A percentile compares a stretch with the other conserved stretches of the same genome.
Evolutionary conservation across 2,113 vertebrate genomes (phyloP).

Genomic region (Trichechus manatus): DNA sequence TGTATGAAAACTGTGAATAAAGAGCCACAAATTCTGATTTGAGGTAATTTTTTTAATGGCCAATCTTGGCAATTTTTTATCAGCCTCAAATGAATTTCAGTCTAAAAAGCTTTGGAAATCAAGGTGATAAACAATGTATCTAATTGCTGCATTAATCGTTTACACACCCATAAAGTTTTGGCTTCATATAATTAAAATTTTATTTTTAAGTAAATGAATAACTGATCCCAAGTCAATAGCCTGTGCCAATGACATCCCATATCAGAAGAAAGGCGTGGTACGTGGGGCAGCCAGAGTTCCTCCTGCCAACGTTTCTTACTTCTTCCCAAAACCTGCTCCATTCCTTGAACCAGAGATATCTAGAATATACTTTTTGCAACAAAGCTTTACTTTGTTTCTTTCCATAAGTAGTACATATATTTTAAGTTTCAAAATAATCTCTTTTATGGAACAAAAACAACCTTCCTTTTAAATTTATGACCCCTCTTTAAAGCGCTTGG

Average conservation of each 20-base stretch:
- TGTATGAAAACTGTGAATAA: conserved; percentile 53
- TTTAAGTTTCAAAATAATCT: conserved; percentile 76
- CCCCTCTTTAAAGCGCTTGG: conserved; percentile 63
- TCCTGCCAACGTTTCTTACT: background rate
- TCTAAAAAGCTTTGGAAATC: conserved; percentile 57
- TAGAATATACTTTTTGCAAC: background rate
- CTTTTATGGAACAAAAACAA: conserved; percentile 72
- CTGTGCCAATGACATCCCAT: background rate
- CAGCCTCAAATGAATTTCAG: conserved; percentile 66
- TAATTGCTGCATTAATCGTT: conserved; percentile 69
- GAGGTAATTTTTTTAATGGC: conserved; percentile 70
- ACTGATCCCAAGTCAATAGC: background rate
- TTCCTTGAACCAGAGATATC: background rate
- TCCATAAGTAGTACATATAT: conserved; percentile 61
- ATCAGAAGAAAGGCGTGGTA: background rate
- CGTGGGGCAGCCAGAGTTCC: background rate
- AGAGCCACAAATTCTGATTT: conserved; percentile 66
- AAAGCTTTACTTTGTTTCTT: conserved; percentile 74
- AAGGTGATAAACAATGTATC: conserved; percentile 67
- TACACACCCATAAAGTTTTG: background rate
- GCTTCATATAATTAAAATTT: conserved; percentile 65
- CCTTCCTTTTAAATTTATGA: conserved; percentile 76
- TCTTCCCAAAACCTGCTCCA: background rate
- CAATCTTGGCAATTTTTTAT: conserved; percentile 69
- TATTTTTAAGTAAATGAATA: conserved; percentile 59